phyloP scores from a whole-genome alignment of 1,140 invertebrate genomes.

The Drosophila jambulina region DNA sequence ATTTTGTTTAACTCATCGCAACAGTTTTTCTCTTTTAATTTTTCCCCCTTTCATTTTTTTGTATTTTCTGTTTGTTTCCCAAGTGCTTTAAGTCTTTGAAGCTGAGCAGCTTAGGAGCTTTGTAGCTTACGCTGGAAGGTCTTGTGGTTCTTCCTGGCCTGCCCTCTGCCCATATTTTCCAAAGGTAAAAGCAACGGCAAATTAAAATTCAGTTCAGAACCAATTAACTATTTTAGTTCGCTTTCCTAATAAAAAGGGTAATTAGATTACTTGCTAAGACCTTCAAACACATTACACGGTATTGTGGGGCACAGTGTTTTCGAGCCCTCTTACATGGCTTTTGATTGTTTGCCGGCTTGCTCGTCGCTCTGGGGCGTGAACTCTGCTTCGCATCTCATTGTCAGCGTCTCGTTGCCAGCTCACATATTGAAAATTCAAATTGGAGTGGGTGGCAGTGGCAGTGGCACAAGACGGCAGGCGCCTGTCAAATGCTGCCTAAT shows the following conservation, averaged over 20 bases:
- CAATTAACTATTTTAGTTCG: too few relatives aligned
- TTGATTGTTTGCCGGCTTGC: conserved; percentile 43
- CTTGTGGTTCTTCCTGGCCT: conserved; percentile 24
- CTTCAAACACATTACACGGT: conserved; percentile 1
- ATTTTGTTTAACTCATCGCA: conserved; percentile 32
- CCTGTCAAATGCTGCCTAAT: conserved; percentile 66
- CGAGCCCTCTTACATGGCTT: conserved; percentile 12
- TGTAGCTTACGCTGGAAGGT: conserved; percentile 42
- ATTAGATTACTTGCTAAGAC: background rate
- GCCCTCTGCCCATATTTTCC: conserved; percentile 38
- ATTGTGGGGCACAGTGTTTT: background rate
- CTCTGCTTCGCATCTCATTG: conserved; percentile 44
- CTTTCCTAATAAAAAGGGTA: background rate
- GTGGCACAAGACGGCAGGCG: background rate
- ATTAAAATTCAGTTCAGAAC: background rate
- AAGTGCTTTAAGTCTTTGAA: conserved; percentile 60
- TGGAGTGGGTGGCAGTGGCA: conserved; percentile 9
- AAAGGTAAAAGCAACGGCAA: conserved; percentile 52
- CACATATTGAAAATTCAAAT: conserved; percentile 50
- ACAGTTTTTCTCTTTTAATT: conserved; percentile 28
- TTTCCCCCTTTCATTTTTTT: conserved; percentile 2
- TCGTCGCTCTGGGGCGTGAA: conserved; percentile 37
- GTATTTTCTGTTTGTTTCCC: conserved; percentile 2
- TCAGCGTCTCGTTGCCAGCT: conserved; percentile 28
- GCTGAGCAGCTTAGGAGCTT: conserved; percentile 62